A percentile compares a stretch with the other conserved stretches of the same genome.
phyloP scores from a whole-genome alignment of 2,797 vertebrate genomes.

The Gobionotothen gibberifrons region DNA sequence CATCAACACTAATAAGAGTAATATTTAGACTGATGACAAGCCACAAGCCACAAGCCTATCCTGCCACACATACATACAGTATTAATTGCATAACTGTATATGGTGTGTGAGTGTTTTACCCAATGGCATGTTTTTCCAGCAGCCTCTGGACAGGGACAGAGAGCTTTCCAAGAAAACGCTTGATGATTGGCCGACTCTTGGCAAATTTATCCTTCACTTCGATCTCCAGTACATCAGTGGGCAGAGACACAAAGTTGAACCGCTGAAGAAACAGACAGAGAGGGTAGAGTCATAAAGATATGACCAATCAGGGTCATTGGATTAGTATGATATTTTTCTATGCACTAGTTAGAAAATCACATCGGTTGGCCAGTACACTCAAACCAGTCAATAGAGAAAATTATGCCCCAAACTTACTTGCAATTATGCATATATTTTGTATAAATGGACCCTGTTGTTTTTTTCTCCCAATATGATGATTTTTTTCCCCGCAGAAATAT shows the following conservation, averaged over 20 bases:
- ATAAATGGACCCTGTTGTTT: too few relatives aligned
- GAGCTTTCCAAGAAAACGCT: slow-evolving; percentile 95
- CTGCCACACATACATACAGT: not conserved
- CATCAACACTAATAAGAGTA: not conserved
- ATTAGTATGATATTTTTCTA: not conserved
- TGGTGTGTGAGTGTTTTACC: slow-evolving; percentile 80
- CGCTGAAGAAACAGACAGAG: slow-evolving; percentile 82
- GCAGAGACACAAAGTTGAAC: slow-evolving; percentile 96
- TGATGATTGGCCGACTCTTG: slow-evolving; percentile 98
- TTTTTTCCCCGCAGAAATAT: too few relatives aligned
- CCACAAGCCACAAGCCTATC: too few relatives aligned
- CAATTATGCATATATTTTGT: too few relatives aligned
- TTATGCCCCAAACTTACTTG: too few relatives aligned
- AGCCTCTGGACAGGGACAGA: slow-evolving; percentile 97
- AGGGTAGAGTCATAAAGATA: not conserved
- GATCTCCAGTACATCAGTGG: slow-evolving; percentile 98
- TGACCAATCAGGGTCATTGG: not conserved
- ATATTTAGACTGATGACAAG: not conserved
- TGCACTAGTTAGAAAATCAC: not conserved
- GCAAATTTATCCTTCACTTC: slow-evolving; percentile 99
- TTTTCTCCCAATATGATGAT: too few relatives aligned
- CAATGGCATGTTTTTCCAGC: slow-evolving; percentile 96
- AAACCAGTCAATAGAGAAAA: too few relatives aligned
- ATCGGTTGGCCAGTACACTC: not conserved
- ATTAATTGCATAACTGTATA: not conserved